These are phyloP conservation scores for Sisyra terminalis DNA, from an alignment of 2,888 invertebrate species.

Conservation along the genomic window DNA sequence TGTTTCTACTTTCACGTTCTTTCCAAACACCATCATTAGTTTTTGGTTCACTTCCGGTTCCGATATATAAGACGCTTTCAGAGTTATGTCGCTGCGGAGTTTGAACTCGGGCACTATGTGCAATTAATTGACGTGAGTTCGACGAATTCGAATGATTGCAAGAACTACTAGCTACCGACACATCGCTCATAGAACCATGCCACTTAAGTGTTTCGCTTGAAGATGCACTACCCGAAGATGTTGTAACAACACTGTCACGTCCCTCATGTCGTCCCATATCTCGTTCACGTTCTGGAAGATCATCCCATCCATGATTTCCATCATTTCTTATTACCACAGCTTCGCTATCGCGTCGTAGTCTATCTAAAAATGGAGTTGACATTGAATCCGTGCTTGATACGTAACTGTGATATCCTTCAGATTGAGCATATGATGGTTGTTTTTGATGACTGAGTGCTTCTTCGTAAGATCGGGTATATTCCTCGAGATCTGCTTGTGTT, in stretches of 20 bases:
- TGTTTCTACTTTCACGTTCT: constrained; percentile 25
- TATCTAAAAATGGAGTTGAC: constrained; percentile 59
- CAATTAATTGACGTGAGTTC: constrained; percentile 44
- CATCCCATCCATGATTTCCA: constrained; percentile 24
- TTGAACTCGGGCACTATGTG: constrained; percentile 59
- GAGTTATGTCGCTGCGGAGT: constrained; percentile 64
- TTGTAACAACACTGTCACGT: constrained; percentile 45
- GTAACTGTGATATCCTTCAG: constrained; percentile 67
- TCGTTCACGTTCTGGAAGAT: constrained; percentile 18
- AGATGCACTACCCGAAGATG: constrained; percentile 40
- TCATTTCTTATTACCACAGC: constrained; percentile 24
- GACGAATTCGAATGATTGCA: constrained; percentile 30
- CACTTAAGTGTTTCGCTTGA: constrained; percentile 67
- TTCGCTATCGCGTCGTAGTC: constrained; percentile 45
- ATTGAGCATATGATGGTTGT: constrained; percentile 60
- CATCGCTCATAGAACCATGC: constrained; percentile 60
- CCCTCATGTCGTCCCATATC: constrained; percentile 23
- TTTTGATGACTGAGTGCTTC: constrained; percentile 43
- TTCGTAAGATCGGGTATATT: constrained; percentile 46
- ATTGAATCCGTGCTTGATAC: constrained; percentile 58
- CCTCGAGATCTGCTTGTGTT: constrained; percentile 53
- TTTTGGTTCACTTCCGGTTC: constrained; percentile 21
- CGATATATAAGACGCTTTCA: constrained; percentile 56
- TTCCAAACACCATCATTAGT: constrained; percentile 18
- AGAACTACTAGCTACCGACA: constrained; percentile 42